Evolutionary conservation across 2,113 vertebrate genomes (phyloP), one percentile per base, ranked within the genome.

Genomic region (Antigone vipio): DNA sequence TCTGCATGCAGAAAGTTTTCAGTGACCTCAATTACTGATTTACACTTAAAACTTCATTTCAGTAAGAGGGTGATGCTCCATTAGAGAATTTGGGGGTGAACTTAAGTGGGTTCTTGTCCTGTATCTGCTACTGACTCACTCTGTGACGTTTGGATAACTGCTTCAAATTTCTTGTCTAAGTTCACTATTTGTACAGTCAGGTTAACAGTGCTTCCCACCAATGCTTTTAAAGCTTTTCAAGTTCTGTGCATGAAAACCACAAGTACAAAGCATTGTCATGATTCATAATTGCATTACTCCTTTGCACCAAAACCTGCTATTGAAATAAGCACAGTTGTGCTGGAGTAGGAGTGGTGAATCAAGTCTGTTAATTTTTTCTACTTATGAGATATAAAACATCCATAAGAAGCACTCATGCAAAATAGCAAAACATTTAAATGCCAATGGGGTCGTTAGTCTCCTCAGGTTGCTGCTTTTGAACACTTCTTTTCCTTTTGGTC

Each of bases 91-190:
- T 60, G n/a, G 63, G 71, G 88, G 24, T 38, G n/a, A 85, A 55
- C 53, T 5, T 79, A 79, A 83, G 53, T n/a, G 42, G 27, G 13
- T 91, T 63, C 77, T 91, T 95, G 66, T 95, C 74, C 74, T 16
- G 24, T n/a, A 68, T 87, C 73, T 85, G 13, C 73, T 63, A 38
- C 89, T 69, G 69, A 79, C 68, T 97, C 16, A 18, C 35, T 53
- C 35, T 73, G n/a, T 87, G 73, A 92, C 85, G 80, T 94, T 82
- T 85, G 66, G 66, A 59, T 92, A 96, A 81, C 92, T 91, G 77
- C 34, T 87, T 91, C 77, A 89, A 38, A 45, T 82, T 72, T 92
- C 45, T 82, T 89, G 49, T 71, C 66, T 62, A 71, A 80, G 77
- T 44, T 92, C 42, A 53, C 42, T 83, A 16, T 79, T 88, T 94